Evolutionary conservation across 2,888 invertebrate species (phyloP).

Genomic region (Euphydryas editha): DNA sequence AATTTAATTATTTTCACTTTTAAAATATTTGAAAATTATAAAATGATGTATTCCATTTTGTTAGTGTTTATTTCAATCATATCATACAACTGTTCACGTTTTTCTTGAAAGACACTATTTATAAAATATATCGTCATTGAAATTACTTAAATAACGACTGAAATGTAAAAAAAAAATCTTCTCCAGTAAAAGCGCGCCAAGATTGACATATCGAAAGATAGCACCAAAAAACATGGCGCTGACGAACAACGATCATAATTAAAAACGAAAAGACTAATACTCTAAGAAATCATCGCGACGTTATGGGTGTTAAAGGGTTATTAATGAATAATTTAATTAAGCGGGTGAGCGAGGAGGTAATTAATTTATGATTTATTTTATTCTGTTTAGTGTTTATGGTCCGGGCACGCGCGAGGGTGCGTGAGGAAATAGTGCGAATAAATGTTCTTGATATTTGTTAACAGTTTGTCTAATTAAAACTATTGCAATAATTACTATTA

Average conservation of each 20-base stretch:
- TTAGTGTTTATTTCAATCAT: too few species aligned
- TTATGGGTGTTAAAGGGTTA: conserved; percentile 44
- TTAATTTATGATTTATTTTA: conserved; percentile 14
- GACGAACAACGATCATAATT: neutral
- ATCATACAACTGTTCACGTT: too few species aligned
- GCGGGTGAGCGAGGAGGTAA: neutral
- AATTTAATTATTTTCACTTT: too few species aligned
- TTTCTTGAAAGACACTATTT: too few species aligned
- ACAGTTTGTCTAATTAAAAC: too few species aligned
- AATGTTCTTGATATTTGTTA: conserved; percentile 28
- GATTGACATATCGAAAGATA: neutral
- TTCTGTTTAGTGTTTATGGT: conserved; percentile 58
- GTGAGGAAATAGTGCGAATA: conserved; percentile 34
- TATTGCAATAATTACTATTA: too few species aligned
- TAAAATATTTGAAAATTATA: too few species aligned
- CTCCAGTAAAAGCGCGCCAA: neutral
- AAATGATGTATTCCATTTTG: too few species aligned
- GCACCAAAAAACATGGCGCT: conserved; percentile 1
- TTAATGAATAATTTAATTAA: conserved; percentile 63
- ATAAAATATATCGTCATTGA: neutral
- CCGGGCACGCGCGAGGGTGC: conserved; percentile 61
- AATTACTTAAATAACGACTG: neutral
- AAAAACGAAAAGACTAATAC: neutral
- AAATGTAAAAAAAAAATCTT: neutral
- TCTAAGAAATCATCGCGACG: neutral